Conservation (phyloP, 2,113 vertebrate genomes). For the Coreoperca whiteheadi region DNA sequence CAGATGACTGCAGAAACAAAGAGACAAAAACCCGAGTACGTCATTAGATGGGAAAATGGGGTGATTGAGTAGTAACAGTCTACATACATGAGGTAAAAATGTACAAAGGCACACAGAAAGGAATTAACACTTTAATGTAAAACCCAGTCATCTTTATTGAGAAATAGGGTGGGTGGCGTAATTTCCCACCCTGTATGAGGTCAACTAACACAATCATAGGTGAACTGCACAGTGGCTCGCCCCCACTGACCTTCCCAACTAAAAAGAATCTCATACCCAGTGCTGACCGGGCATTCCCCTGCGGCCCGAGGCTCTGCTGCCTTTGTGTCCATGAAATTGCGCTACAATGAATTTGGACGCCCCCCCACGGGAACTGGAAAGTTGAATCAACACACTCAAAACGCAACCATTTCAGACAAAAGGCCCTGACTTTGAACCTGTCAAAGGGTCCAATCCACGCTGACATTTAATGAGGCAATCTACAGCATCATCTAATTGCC, state of each 20-base stretch:
- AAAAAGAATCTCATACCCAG: conserved; percentile 49
- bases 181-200: not conserved
- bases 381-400: conserved; percentile 1
- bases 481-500: not conserved
- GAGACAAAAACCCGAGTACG: too few relatives aligned
- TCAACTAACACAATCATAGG: not conserved
- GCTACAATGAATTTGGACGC: conserved; percentile 49
- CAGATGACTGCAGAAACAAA: conserved; percentile 88
- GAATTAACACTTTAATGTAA: not conserved
- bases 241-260: conserved; percentile 57
- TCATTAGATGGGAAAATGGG: not conserved
- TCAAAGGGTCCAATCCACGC: not conserved
- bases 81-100: not conserved
- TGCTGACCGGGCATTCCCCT: conserved; percentile 70
- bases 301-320: conserved; percentile 26
- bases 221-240: conserved; percentile 7
- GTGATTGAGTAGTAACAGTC: not conserved
- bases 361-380: conserved; percentile 3
- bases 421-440: not conserved
- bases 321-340: conserved; percentile 64
- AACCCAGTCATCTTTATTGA: not conserved
- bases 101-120: too few relatives aligned
- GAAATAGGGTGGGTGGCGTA: not conserved
- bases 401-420: conserved; percentile 3
- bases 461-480: not conserved